A percentile compares a stretch with the other conserved stretches of the same genome.
Evolutionary conservation across 2,113 vertebrate genomes (phyloP).

Genomic region (Meriones unguiculatus): DNA sequence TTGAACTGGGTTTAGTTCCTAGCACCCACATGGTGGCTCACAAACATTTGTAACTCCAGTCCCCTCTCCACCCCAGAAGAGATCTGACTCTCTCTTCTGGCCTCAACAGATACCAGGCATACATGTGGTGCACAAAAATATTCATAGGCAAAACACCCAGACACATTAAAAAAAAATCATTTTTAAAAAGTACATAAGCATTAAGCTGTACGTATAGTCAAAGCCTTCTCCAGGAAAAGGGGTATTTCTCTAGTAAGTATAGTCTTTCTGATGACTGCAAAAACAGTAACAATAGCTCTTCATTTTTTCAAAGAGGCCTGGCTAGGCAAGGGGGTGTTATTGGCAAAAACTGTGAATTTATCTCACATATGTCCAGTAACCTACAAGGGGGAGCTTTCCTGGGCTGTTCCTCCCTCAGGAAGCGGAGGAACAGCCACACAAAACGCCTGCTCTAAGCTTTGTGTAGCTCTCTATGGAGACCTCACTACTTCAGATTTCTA

Average conservation of each 20-base stretch:
- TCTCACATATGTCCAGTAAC: neutral
- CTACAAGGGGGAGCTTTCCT: neutral
- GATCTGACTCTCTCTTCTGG: neutral
- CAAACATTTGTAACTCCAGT: neutral
- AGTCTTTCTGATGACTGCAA: neutral
- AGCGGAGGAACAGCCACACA: neutral
- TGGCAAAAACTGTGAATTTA: neutral
- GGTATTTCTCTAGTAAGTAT: constrained; percentile 13
- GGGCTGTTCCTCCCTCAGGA: neutral
- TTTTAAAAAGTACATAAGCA: constrained; percentile 10
- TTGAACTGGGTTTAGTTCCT: neutral
- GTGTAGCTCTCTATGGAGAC: neutral
- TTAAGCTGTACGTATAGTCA: constrained; percentile 27
- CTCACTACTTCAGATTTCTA: neutral
- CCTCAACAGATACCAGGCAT: neutral
- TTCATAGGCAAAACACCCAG: neutral
- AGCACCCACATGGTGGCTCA: neutral
- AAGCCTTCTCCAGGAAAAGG: constrained; percentile 21
- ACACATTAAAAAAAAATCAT: neutral
- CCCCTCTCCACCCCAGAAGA: no score
- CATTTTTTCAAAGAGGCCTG: constrained; percentile 45
- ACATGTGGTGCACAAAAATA: neutral
- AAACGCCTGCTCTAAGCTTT: neutral
- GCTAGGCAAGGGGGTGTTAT: neutral
- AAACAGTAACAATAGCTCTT: neutral